phyloP scores from a whole-genome alignment of 2,113 vertebrate species.

The Pseudorectes ferrugineus region DNA sequence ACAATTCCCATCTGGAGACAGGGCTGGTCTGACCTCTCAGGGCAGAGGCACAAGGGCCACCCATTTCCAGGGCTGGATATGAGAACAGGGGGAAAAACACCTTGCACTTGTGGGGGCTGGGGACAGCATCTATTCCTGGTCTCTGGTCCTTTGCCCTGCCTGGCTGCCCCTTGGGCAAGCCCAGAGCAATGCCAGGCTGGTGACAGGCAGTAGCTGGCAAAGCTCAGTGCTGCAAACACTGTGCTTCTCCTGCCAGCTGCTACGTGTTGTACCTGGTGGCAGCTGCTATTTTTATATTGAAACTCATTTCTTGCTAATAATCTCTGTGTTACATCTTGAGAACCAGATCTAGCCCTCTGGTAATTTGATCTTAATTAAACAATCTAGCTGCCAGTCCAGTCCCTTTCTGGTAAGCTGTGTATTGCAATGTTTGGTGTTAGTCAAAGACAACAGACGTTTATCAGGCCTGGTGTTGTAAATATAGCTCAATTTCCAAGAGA shows the following conservation, averaged over 20 bases:
- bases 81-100: background rate
- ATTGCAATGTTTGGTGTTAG: slow-evolving; percentile 46
- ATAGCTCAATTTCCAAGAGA: slow-evolving; percentile 18
- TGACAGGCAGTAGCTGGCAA: background rate
- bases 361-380: slow-evolving; percentile 59
- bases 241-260: background rate
- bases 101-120: background rate
- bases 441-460: slow-evolving; percentile 30
- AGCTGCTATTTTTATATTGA: slow-evolving; percentile 38
- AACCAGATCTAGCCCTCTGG: slow-evolving; percentile 39
- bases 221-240: background rate
- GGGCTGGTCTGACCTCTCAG: background rate
- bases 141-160: background rate
- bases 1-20: fast-evolving
- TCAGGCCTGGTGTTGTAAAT: slow-evolving; percentile 26
- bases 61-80: background rate
- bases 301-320: slow-evolving; percentile 7
- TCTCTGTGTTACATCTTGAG: slow-evolving; percentile 16
- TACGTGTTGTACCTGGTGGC: background rate
- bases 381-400: slow-evolving; percentile 15
- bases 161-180: background rate
- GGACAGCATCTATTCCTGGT: background rate
- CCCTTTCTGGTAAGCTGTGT: slow-evolving; percentile 17
- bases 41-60: background rate
- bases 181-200: background rate